Conservation (phyloP, 2,888 invertebrate genomes). For the Leptopilina drosophilae region DNA sequence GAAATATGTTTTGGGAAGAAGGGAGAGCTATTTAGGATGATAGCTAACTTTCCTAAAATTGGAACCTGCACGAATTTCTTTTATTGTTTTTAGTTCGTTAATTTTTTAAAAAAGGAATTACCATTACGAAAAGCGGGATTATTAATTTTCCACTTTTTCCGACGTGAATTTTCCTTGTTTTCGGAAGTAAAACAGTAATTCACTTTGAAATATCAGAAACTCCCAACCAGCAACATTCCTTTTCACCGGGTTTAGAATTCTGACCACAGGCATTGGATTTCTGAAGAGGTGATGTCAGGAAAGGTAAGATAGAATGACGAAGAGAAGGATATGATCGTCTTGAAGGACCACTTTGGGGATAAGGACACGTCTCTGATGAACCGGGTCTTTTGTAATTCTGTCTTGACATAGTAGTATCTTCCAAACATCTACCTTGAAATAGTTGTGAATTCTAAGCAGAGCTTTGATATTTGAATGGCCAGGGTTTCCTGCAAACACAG, state of each 20-base stretch:
- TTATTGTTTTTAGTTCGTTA: too few species aligned
- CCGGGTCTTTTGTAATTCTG: constrained; percentile 24
- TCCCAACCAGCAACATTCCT: constrained; percentile 58
- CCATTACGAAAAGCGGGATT: too few species aligned
- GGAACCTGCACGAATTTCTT: too few species aligned
- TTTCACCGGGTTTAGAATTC: constrained; percentile 34
- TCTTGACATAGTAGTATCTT: neutral
- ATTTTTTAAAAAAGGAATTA: too few species aligned
- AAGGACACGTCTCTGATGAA: constrained; percentile 16
- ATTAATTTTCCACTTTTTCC: too few species aligned
- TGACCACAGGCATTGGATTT: constrained; percentile 9
- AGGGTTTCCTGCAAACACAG: constrained; percentile 52
- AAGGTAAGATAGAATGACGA: constrained; percentile 48
- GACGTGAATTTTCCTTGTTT: too few species aligned
- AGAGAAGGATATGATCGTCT: constrained; percentile 46
- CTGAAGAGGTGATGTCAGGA: constrained; percentile 42
- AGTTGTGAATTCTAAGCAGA: constrained; percentile 8
- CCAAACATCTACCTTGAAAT: neutral
- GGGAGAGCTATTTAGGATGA: too few species aligned
- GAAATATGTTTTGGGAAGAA: too few species aligned
- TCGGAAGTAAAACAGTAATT: constrained; percentile 40
- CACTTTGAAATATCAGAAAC: constrained; percentile 55
- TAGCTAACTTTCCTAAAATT: too few species aligned
- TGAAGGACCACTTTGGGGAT: constrained; percentile 46
- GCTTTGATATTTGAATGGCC: constrained; percentile 39